These are phyloP conservation scores for Rattus norvegicus DNA, from an alignment of 2,113 vertebrate species.

Conservation along the genomic window DNA sequence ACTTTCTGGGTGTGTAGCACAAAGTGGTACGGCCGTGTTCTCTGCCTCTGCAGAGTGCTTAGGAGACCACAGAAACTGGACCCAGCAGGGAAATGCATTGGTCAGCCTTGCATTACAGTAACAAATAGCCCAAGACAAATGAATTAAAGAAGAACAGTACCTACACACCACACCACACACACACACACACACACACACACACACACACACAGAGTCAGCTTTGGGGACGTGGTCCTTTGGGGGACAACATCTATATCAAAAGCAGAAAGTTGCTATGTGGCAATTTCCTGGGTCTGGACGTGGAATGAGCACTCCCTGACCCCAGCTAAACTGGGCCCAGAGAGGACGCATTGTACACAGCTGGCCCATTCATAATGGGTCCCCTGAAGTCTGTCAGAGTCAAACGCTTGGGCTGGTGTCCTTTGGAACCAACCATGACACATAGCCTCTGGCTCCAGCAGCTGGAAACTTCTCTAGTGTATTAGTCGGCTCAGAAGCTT, in stretches of 20 bases:
- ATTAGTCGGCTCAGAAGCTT: neutral
- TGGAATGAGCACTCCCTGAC: neutral
- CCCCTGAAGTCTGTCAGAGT: neutral
- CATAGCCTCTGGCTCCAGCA: neutral
- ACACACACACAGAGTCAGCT: neutral
- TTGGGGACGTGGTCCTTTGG: neutral
- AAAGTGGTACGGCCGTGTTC: too few relatives aligned
- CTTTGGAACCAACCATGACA: neutral
- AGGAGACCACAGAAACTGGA: neutral
- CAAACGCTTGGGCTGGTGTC: neutral
- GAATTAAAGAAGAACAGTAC: neutral
- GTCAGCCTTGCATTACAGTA: neutral
- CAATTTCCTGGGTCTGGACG: neutral
- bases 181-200: too few relatives aligned
- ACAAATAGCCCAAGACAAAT: too few relatives aligned
- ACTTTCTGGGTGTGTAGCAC: neutral
- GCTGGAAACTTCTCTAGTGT: neutral
- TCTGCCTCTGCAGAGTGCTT: neutral
- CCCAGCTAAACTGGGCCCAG: neutral
- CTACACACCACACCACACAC: too few relatives aligned
- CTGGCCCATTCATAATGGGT: neutral
- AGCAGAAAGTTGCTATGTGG: neutral
- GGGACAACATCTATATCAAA: too few relatives aligned
- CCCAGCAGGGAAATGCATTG: neutral
- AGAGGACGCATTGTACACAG: neutral